Evolutionary conservation across 1,140 invertebrate species (phyloP), one percentile per base, ranked within the genome.

Genomic region (Orussus abietinus): DNA sequence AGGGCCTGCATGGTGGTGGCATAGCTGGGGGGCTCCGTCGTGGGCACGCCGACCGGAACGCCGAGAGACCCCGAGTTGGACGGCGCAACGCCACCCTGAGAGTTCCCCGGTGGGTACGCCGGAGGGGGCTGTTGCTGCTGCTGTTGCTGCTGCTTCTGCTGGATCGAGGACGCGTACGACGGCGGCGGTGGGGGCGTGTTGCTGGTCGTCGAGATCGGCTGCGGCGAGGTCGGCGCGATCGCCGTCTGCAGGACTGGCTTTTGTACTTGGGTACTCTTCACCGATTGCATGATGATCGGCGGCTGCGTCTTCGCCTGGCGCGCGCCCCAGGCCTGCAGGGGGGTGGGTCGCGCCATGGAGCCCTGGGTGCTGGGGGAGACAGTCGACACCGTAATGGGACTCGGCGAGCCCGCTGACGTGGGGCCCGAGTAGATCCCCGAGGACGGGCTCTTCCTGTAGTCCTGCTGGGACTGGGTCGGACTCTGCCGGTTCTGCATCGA

Each of bases 201-300:
- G 60, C 54, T 75, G 21, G 70, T 65, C 3, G 75, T 66, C 2
- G 75, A 70, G 4, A 78, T 75, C 3, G 76, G 75, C 53, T 77
- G 80, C 4, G 88, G 87, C 1, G 85, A 80, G 1, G 86, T 83
- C 0, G 92, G 91, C 10, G 90, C 91, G 5, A 93, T 90, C 1
- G 93, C 93, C 4, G 92, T 96, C 66, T 96, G 92, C 22, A 95
- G 69, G 1, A 94, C 81, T 0, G 93, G 93, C 67, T 96, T 96
- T 58, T 93, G 89, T 4, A 95, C 91, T 66, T 92, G 90, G 1
- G 90, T 93, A 75, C 89, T 92, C 62, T 92, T 93, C 1, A 96
- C 93, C 14, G 90, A 92, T 62, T 96, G 92, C 92, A 96, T 95
- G 20, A 96, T 94, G 40, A 96, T 90, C 0, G 91, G 92, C 10